phyloP scores from a whole-genome alignment of 2,113 vertebrate species.

The Brachyhypopomus gauderio region DNA sequence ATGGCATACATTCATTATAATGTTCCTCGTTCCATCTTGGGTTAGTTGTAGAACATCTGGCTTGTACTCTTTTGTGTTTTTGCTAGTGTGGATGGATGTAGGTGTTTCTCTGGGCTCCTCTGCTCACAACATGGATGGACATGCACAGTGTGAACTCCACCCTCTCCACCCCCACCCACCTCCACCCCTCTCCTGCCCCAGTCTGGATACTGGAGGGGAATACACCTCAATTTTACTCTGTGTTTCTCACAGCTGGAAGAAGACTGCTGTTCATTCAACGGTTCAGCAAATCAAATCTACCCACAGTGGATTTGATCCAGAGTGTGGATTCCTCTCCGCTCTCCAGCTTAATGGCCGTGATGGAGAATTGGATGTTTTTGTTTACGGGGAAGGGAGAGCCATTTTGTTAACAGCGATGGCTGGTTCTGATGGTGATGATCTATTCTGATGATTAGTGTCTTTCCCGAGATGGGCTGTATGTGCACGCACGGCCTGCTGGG shows the following conservation, averaged over 20 bases:
- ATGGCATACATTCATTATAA: too few relatives aligned
- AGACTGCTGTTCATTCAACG: not conserved
- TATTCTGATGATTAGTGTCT: constrained; percentile 49
- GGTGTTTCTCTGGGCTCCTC: too few relatives aligned
- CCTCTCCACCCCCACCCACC: too few relatives aligned
- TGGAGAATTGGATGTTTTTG: constrained; percentile 36
- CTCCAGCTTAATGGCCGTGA: constrained; percentile 5
- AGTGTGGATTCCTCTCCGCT: not conserved
- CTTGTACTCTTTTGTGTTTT: too few relatives aligned
- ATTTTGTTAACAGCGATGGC: constrained; percentile 48
- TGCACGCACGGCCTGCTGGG: constrained; percentile 23
- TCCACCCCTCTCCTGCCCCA: not conserved
- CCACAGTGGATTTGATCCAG: not conserved
- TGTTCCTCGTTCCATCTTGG: too few relatives aligned
- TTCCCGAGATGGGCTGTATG: constrained; percentile 36
- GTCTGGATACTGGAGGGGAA: not conserved
- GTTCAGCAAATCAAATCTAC: not conserved
- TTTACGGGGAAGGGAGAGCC: constrained; percentile 38
- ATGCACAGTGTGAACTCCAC: too few relatives aligned
- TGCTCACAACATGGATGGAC: too few relatives aligned
- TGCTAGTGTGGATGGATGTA: too few relatives aligned
- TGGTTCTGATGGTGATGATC: constrained; percentile 28
- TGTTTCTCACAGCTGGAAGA: not conserved
- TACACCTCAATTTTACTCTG: not conserved
- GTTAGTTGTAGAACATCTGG: too few relatives aligned